Evolutionary conservation across 2,113 vertebrate genomes (phyloP).

Genomic region (Rhizomys pruinosus): DNA sequence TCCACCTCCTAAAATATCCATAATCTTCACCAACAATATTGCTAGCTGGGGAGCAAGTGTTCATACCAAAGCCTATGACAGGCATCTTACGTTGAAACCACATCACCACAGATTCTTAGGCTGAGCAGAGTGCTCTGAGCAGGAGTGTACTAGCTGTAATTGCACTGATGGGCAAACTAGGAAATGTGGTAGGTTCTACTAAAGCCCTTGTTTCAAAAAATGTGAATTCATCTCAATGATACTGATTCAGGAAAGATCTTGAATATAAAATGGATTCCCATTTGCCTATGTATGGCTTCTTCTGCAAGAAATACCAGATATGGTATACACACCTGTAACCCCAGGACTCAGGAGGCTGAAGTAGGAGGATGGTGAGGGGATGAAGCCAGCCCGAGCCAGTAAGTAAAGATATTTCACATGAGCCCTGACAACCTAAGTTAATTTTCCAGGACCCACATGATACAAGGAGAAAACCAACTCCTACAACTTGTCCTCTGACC

Average conservation of each 20-base stretch:
- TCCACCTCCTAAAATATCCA: background rate
- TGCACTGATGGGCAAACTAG: rapidly evolving
- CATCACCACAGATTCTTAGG: background rate
- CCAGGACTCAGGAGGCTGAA: background rate
- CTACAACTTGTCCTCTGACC: background rate
- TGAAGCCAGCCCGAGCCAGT: background rate
- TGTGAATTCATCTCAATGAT: background rate
- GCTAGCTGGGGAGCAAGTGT: background rate
- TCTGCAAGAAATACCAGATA: background rate
- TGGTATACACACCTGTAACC: background rate
- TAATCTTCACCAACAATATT: background rate
- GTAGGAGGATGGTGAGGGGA: background rate
- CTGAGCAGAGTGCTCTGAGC: too few species aligned
- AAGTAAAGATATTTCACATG: background rate
- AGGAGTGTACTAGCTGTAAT: rapidly evolving
- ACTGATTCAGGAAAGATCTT: rapidly evolving
- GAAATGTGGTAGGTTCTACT: rapidly evolving
- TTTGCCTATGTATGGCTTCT: rapidly evolving
- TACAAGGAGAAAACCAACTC: background rate
- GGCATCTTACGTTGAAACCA: background rate
- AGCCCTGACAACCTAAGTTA: background rate
- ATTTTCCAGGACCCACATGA: background rate
- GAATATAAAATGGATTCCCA: rapidly evolving
- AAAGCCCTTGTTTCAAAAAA: background rate
- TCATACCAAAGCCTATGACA: background rate